Percentiles rank a stretch among this genome's conserved stretches.
Evolutionary conservation across 1,140 invertebrate genomes (phyloP).

Genomic region (Triops cancriformis): DNA sequence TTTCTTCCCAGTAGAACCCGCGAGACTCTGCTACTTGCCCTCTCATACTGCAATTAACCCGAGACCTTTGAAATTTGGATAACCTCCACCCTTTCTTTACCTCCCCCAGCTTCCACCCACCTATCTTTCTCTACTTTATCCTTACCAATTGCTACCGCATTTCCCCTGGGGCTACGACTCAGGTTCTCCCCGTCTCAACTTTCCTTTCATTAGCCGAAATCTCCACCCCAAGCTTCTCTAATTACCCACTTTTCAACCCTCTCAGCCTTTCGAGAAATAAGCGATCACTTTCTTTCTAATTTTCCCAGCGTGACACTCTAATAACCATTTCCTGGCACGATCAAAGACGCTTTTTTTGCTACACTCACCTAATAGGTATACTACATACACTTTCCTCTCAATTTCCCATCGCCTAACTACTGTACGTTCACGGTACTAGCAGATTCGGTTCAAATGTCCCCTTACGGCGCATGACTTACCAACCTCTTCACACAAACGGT

Average conservation of each 20-base stretch:
- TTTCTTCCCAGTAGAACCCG: not conserved
- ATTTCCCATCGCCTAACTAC: not conserved
- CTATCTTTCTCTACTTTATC: not conserved
- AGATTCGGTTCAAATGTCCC: not conserved
- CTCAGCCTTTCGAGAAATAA: not conserved
- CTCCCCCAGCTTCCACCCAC: not conserved
- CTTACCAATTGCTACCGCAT: not conserved
- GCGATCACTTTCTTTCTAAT: slow-evolving; percentile 28
- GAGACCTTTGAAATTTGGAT: not conserved
- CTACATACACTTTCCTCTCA: not conserved
- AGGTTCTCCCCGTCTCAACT: not conserved
- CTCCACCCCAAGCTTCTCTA: not conserved
- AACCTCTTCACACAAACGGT: not conserved
- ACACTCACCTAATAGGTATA: not conserved
- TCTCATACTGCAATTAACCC: not conserved
- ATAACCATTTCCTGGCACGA: not conserved
- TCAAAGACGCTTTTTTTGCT: not conserved
- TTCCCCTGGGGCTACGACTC: slow-evolving; percentile 3
- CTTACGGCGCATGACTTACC: not conserved
- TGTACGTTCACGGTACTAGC: not conserved
- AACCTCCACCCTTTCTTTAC: not conserved
- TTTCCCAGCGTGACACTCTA: slow-evolving; percentile 24
- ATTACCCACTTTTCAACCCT: not conserved
- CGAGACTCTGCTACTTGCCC: not conserved
- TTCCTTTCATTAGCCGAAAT: not conserved